Conservation (phyloP, 2,797 vertebrate species). For the Sebastes trivittatus region DNA sequence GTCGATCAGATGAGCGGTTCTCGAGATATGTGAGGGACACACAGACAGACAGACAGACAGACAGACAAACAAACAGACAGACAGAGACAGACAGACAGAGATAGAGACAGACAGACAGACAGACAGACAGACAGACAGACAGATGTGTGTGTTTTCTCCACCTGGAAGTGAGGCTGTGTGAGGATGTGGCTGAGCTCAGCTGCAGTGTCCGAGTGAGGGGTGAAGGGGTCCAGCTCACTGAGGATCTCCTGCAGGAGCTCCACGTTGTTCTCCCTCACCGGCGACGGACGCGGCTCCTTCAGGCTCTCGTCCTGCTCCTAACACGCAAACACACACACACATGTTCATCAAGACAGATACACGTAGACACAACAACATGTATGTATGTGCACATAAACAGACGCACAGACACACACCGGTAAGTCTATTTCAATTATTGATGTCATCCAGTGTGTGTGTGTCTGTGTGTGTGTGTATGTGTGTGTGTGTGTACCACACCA, state of each 20-base stretch:
- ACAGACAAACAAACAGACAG: too few species aligned
- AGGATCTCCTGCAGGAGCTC: constrained; percentile 95
- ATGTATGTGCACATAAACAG: background rate
- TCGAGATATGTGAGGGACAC: too few species aligned
- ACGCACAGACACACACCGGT: background rate
- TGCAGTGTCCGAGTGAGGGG: constrained; percentile 75
- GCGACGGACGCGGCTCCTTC: constrained; percentile 87
- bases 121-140: too few species aligned
- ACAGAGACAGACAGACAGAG: too few species aligned
- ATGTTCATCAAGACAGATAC: background rate
- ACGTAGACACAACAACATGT: background rate
- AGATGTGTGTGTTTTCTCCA: constrained; percentile 42
- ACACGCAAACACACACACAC: background rate
- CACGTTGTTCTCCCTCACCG: constrained; percentile 91
- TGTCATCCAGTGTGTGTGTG: background rate
- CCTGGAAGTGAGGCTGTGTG: constrained; percentile 94
- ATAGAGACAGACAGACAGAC: too few species aligned
- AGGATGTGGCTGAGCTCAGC: constrained; percentile 89
- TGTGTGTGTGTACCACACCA: constrained; percentile 80
- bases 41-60: too few species aligned
- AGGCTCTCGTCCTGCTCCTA: constrained; percentile 87
- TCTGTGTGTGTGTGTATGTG: background rate
- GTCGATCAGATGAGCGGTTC: too few species aligned
- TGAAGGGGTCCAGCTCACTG: constrained; percentile 87
- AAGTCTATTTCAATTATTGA: background rate